These are phyloP conservation scores for Steatocranus sp. DNA, from an alignment of 2,797 vertebrate species.

Conservation along the genomic window DNA sequence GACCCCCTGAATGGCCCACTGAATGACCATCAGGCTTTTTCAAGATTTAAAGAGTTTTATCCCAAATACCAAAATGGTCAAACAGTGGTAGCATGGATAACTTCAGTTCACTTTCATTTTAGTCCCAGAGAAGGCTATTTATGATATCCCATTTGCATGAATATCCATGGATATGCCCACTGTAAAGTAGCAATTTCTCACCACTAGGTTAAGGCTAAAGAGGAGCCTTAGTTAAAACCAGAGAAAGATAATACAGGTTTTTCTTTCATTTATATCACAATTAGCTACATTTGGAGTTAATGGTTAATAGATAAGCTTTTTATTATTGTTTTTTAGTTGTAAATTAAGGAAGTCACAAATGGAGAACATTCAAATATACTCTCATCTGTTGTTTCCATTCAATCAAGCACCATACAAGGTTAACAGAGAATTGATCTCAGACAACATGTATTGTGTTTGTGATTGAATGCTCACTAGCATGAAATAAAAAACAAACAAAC, in stretches of 20 bases:
- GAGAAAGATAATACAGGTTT: neutral
- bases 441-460: conserved; percentile 3
- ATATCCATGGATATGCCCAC: neutral
- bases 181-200: neutral
- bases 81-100: neutral
- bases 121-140: neutral
- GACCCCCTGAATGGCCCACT: no score
- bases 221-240: neutral
- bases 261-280: neutral
- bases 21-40: no score
- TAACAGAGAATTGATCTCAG: conserved; percentile 10
- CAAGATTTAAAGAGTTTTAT: no score
- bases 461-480: conserved; percentile 1
- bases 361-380: neutral
- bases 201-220: neutral
- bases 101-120: neutral
- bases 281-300: neutral
- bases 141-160: neutral
- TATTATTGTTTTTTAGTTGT: neutral
- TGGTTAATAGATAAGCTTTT: neutral
- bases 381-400: neutral
- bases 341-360: neutral
- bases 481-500: neutral
- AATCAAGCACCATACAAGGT: conserved; percentile 2
- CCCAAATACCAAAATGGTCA: no score